Evolutionary conservation across 2,797 vertebrate species (phyloP).

Genomic region (Gadopsis bispinosus): DNA sequence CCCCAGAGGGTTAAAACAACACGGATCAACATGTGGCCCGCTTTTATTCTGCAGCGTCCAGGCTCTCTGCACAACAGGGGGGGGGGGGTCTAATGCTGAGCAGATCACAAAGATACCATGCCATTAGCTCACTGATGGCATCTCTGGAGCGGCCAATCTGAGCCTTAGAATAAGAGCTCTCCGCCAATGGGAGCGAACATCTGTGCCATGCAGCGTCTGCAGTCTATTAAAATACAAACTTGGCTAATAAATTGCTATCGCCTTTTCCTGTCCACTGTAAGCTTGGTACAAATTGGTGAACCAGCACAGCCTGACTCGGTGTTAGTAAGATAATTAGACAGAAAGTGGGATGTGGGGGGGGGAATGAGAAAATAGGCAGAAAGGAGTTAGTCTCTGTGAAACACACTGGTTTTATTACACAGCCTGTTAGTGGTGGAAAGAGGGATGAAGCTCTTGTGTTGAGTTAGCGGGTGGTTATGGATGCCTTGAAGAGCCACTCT

Average conservation of each 20-base stretch:
- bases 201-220: conserved; percentile 60
- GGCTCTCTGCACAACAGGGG: conserved; percentile 51
- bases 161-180: conserved; percentile 39
- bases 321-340: conserved; percentile 46
- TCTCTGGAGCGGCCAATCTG: conserved; percentile 51
- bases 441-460: conserved; percentile 57
- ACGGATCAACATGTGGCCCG: conserved; percentile 73
- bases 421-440: conserved; percentile 55
- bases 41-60: conserved; percentile 65
- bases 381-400: conserved; percentile 33
- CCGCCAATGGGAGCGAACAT: conserved; percentile 49
- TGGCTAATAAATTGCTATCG: conserved; percentile 66
- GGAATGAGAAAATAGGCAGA: conserved; percentile 1
- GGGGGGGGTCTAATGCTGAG: conserved; percentile 64
- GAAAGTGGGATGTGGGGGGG: conserved; percentile 6
- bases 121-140: conserved; percentile 67
- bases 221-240: conserved; percentile 69
- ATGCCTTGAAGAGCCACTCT: conserved; percentile 58
- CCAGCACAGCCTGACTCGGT: conserved; percentile 47
- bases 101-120: conserved; percentile 66
- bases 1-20: conserved; percentile 82
- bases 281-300: conserved; percentile 60
- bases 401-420: conserved; percentile 72
- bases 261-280: conserved; percentile 57
- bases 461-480: conserved; percentile 54